A percentile compares a stretch with the other conserved stretches of the same genome.
These are phyloP conservation scores for Macropus fuliginosus DNA, from an alignment of 2,797 vertebrate genomes.

Conservation along the genomic window DNA sequence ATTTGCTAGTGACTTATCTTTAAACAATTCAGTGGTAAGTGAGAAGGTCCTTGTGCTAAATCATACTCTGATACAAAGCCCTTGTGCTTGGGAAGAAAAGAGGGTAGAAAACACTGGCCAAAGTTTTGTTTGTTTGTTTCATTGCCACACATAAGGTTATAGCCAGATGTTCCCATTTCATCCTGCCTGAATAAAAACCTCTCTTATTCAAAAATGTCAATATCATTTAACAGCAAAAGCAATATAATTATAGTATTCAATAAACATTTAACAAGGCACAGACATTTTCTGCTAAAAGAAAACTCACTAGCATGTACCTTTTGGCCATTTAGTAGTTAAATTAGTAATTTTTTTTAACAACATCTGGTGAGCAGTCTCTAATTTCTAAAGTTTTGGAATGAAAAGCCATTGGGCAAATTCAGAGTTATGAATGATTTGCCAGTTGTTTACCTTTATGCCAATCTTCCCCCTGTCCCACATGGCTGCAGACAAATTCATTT, in stretches of 20 bases:
- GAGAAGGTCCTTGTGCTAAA: slow-evolving; percentile 80
- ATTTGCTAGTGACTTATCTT: slow-evolving; percentile 80
- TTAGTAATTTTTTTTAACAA: slow-evolving; percentile 82
- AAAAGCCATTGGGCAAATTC: slow-evolving; percentile 81
- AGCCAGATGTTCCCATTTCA: slow-evolving; percentile 84
- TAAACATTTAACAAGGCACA: slow-evolving; percentile 88
- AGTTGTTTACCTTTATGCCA: slow-evolving; percentile 88
- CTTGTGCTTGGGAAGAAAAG: slow-evolving; percentile 67
- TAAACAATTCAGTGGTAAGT: slow-evolving; percentile 80
- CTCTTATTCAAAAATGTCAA: slow-evolving; percentile 86
- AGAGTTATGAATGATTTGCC: slow-evolving; percentile 84
- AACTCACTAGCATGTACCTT: slow-evolving; percentile 83
- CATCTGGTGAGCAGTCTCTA: slow-evolving; percentile 89
- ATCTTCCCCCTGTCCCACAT: slow-evolving; percentile 77
- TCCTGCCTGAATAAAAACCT: slow-evolving; percentile 77
- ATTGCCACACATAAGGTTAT: slow-evolving; percentile 78
- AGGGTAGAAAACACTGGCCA: slow-evolving; percentile 70
- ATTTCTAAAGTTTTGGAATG: slow-evolving; percentile 85
- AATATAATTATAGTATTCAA: slow-evolving; percentile 86
- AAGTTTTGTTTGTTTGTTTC: slow-evolving; percentile 76
- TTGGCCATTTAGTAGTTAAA: slow-evolving; percentile 88
- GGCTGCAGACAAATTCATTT: slow-evolving; percentile 80
- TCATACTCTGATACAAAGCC: slow-evolving; percentile 76
- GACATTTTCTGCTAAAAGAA: slow-evolving; percentile 84
- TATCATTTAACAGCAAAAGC: slow-evolving; percentile 87